phyloP scores from a whole-genome alignment of 2,113 vertebrate species.

The Seriola rivoliana region DNA sequence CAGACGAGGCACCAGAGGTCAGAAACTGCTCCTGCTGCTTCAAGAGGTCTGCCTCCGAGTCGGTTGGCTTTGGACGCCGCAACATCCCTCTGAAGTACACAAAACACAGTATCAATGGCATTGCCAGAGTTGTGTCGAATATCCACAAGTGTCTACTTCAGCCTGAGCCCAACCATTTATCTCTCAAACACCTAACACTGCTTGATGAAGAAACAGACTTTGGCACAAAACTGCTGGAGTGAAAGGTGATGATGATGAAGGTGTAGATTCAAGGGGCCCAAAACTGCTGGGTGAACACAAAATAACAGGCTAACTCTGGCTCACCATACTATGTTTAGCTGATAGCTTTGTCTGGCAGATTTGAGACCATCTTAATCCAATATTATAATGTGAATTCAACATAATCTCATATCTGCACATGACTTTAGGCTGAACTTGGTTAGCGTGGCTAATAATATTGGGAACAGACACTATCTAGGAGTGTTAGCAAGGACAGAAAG shows the following conservation, averaged over 20 bases:
- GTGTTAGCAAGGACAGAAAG: background rate
- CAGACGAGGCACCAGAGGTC: constrained; percentile 83
- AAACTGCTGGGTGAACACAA: background rate
- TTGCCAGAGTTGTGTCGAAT: no score
- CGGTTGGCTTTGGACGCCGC: constrained; percentile 91
- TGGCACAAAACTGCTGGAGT: background rate
- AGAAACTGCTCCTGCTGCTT: constrained; percentile 92
- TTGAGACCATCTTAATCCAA: background rate
- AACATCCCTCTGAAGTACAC: constrained; percentile 85
- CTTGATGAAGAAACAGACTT: background rate
- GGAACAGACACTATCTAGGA: background rate
- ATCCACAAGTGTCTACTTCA: background rate
- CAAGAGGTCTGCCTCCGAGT: constrained; percentile 93
- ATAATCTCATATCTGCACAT: background rate
- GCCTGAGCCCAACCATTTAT: background rate
- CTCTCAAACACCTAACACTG: background rate
- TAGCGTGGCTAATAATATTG: background rate
- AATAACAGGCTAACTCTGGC: background rate
- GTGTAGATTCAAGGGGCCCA: background rate
- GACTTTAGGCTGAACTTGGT: background rate
- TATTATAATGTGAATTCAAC: background rate
- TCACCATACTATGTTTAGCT: background rate
- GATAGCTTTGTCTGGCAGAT: background rate
- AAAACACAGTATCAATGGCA: background rate
- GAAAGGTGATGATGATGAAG: background rate